A percentile compares a stretch with the other conserved stretches of the same genome.
phyloP scores from a whole-genome alignment of 2,888 invertebrate species.

The Dorcus hopei region DNA sequence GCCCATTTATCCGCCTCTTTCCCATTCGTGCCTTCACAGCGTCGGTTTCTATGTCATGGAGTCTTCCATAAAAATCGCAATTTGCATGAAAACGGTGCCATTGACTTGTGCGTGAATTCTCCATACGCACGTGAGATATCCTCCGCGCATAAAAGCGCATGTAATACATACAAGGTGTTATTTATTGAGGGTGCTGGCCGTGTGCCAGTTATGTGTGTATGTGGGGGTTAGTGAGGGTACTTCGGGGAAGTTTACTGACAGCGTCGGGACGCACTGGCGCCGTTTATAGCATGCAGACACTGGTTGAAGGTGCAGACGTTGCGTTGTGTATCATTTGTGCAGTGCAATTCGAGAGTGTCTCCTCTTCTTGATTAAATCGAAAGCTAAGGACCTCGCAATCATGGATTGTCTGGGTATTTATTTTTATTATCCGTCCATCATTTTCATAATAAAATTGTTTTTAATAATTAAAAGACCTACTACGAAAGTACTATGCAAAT shows the following conservation, averaged over 20 bases:
- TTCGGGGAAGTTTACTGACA: constrained; percentile 36
- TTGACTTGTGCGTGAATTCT: not conserved
- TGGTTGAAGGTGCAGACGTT: constrained; percentile 7
- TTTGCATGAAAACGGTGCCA: not conserved
- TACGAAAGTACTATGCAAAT: too few relatives aligned
- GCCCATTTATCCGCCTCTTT: too few relatives aligned
- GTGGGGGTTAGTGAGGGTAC: constrained; percentile 15
- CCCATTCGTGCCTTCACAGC: too few relatives aligned
- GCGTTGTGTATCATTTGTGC: constrained; percentile 10
- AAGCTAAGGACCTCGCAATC: not conserved
- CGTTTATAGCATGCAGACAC: constrained; percentile 34
- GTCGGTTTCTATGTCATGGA: too few relatives aligned
- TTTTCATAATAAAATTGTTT: too few relatives aligned
- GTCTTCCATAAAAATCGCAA: not conserved
- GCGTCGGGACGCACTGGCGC: constrained; percentile 52
- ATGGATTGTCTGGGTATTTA: not conserved
- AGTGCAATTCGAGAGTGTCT: constrained; percentile 5
- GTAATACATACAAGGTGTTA: not conserved
- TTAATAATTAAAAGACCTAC: too few relatives aligned
- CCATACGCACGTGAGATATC: not conserved
- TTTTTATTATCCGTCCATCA: not conserved
- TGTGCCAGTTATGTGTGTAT: constrained; percentile 22
- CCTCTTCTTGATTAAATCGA: not conserved
- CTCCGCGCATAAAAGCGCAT: not conserved
- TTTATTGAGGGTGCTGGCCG: constrained; percentile 17